These are phyloP conservation scores for Xestia rhomboidea DNA, from an alignment of 2,888 invertebrate species.

Conservation along the genomic window DNA sequence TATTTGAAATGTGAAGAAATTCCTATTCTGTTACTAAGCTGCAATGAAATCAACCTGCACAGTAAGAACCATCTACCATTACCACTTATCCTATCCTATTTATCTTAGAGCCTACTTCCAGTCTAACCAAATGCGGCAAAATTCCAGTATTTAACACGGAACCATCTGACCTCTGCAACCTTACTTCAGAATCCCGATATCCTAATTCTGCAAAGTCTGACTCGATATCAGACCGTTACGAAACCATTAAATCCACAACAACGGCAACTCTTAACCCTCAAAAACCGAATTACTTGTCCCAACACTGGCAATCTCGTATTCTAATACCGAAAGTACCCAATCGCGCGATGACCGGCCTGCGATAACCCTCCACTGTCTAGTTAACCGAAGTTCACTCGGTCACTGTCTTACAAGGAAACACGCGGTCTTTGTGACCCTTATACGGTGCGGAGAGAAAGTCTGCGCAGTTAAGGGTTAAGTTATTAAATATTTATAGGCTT, in stretches of 20 bases:
- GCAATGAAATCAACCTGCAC: background rate
- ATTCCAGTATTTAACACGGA: constrained; percentile 26
- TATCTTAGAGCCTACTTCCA: constrained; percentile 8
- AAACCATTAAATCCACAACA: constrained; percentile 42
- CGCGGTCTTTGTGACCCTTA: constrained; percentile 78
- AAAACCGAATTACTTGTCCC: constrained; percentile 53
- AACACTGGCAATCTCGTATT: constrained; percentile 63
- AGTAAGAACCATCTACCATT: constrained; percentile 3
- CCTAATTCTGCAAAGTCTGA: constrained; percentile 12
- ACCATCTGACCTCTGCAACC: constrained; percentile 29
- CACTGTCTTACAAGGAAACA: constrained; percentile 80
- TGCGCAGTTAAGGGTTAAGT: constrained; percentile 69
- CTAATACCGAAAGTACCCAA: constrained; percentile 58
- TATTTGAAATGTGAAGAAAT: background rate
- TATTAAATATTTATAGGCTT: constrained; percentile 67
- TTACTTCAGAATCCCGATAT: constrained; percentile 38
- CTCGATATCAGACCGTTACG: constrained; percentile 38
- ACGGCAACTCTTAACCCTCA: constrained; percentile 40
- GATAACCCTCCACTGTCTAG: constrained; percentile 82
- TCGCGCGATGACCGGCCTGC: constrained; percentile 75
- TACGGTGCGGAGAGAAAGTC: constrained; percentile 82
- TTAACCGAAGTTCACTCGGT: constrained; percentile 81
- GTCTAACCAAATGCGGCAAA: constrained; percentile 28
- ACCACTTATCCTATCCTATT: background rate
- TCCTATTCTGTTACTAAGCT: background rate